Evolutionary conservation across 2,113 vertebrate genomes (phyloP), one percentile per base, ranked within the genome.

Genomic region (Macroglossus sobrinus): DNA sequence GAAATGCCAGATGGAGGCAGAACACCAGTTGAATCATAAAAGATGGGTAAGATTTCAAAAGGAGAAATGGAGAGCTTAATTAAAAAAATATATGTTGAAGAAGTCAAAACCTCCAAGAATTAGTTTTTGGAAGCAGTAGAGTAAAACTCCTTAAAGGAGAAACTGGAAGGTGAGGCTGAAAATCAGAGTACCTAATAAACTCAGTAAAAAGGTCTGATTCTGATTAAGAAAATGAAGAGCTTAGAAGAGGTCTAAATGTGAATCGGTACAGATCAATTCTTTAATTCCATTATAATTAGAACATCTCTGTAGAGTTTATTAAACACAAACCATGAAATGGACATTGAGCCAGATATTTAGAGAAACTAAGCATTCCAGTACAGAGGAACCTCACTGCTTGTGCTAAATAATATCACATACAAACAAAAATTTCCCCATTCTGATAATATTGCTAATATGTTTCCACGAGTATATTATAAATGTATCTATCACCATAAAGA

Each of bases 271-370:
- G 79, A 94, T 91, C 4, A 26, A 4, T 72, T 82, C 24, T 61
- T 93, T 96, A 92, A 96, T 96, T 82, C 85, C 85, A 90, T 38
- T 78, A 78, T 96, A 96, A 96, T 88, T 92, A 90, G 76, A 93
- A 92, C 6, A 84, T 81, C 85, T 75, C 79, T 63, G 15, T 80
- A 38, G 76, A 97, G 64, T 92, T 91, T 92, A 95, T 91, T 95
- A 93, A 89, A 89, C 10, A 76, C n/a, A 87, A 92, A 94, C 68
- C 21, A 71, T 61, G 38, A 59, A 69, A 69, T 55, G 53, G 69
- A 59, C 43, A 79, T 53, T 85, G 14, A 12, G 33, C 22, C 26
- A 93, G 43, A n/a, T 35, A 92, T 93, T 94, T 91, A 95, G 84
- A 94, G 74, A 92, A 92, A 74, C 26, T 26, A 69, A 85, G 35